Percentiles rank a stretch among this genome's conserved stretches.
phyloP scores from a whole-genome alignment of 2,113 vertebrate genomes.

The Penelope pileata region DNA sequence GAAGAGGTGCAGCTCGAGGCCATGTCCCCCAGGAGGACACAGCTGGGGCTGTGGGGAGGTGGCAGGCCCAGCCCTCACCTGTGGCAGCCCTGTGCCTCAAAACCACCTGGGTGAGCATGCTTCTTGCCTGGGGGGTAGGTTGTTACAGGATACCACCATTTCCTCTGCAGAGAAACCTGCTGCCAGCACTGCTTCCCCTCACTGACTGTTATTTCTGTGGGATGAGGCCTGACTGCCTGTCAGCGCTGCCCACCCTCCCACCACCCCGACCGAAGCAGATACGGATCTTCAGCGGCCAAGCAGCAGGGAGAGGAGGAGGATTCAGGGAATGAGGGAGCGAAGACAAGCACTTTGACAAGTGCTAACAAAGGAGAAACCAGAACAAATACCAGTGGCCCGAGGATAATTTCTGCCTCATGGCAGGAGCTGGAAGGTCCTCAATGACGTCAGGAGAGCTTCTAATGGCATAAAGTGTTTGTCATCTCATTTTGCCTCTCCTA shows the following conservation, averaged over 20 bases:
- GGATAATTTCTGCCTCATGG: slow-evolving; percentile 2
- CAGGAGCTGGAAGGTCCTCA: background rate
- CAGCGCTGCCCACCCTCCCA: background rate
- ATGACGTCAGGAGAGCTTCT: background rate
- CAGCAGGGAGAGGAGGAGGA: background rate
- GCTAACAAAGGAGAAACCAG: background rate
- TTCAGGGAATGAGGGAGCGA: background rate
- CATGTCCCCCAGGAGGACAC: no score
- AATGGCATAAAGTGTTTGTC: background rate
- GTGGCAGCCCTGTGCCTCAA: background rate
- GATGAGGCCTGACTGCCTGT: background rate
- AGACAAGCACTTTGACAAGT: background rate
- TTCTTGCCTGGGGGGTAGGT: background rate
- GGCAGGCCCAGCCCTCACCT: accelerated
- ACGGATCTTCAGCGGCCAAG: background rate
- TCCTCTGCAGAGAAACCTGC: background rate
- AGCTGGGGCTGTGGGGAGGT: background rate
- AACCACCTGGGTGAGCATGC: background rate
- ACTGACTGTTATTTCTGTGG: background rate
- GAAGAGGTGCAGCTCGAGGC: no score
- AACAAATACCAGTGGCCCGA: background rate
- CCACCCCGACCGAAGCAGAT: background rate
- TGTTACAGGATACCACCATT: background rate
- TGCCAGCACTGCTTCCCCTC: background rate
- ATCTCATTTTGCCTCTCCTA: slow-evolving; percentile 21